phyloP scores from a whole-genome alignment of 2,888 invertebrate genomes.

The Drosophila meridionalis region DNA sequence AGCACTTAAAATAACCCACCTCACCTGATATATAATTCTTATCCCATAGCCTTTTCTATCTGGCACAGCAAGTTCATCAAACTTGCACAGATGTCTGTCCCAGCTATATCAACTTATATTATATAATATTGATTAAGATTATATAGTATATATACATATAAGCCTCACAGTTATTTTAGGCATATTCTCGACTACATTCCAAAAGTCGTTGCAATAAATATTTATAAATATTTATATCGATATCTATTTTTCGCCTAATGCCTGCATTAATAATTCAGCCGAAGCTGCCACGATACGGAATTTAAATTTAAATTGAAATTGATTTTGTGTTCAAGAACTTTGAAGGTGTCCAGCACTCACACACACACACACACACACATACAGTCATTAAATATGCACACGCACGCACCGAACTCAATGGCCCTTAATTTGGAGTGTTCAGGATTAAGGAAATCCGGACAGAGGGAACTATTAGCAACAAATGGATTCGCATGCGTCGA shows the following conservation, averaged over 20 bases:
- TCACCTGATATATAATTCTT: background rate
- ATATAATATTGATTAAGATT: background rate
- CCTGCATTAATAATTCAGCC: conserved; percentile 3
- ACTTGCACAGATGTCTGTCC: background rate
- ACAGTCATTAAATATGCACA: conserved; percentile 5
- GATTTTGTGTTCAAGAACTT: background rate
- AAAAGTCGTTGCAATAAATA: background rate
- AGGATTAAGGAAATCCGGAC: conserved; percentile 6
- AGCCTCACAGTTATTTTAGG: background rate
- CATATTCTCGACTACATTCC: background rate
- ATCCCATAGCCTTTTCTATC: background rate
- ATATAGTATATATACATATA: background rate
- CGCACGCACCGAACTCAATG: conserved; percentile 3
- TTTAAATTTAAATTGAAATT: conserved; percentile 8
- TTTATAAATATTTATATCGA: conserved; percentile 3
- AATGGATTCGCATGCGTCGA: conserved; percentile 25
- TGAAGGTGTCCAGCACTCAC: background rate
- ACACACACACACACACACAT: background rate
- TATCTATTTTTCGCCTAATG: conserved; percentile 3
- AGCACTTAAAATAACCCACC: background rate
- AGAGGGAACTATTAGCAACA: conserved; percentile 18
- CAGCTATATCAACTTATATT: background rate
- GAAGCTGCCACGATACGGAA: background rate
- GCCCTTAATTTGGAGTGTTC: conserved; percentile 4
- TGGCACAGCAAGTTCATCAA: background rate